A percentile compares a stretch with the other conserved stretches of the same genome.
Conservation (phyloP, 2,113 vertebrate genomes). For the Heterotilapia buettikoferi region DNA sequence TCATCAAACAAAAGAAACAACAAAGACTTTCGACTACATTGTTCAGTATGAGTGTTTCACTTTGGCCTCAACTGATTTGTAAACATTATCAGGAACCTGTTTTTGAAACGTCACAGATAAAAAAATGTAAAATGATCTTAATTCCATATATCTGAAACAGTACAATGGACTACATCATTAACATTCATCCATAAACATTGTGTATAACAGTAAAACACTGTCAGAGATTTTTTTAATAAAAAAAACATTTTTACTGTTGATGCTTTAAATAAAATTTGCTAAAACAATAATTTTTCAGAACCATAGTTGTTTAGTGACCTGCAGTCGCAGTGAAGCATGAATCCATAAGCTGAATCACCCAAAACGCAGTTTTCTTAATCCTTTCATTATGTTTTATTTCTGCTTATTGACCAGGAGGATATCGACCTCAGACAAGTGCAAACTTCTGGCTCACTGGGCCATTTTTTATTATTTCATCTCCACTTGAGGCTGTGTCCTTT, state of each 20-base stretch:
- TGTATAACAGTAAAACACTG: background rate
- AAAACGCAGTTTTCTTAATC: background rate
- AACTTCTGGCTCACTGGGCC: background rate
- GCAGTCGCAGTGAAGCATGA: background rate
- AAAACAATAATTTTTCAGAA: background rate
- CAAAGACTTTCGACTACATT: background rate
- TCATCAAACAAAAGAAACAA: background rate
- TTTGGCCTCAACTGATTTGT: too few species aligned
- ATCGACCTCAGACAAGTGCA: background rate
- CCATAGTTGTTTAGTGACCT: background rate
- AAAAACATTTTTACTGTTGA: background rate
- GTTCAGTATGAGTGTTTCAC: background rate
- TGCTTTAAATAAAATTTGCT: background rate
- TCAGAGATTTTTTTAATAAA: background rate
- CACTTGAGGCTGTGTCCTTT: background rate
- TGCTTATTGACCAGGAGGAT: background rate
- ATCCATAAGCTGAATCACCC: background rate
- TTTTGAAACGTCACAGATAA: background rate
- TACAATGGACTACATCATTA: background rate
- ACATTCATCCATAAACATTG: background rate
- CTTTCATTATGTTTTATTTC: background rate
- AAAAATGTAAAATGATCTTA: background rate
- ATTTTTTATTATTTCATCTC: background rate
- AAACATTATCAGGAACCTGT: background rate
- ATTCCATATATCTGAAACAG: background rate